Conservation (phyloP, 2,888 invertebrate species). For the Ophion ellenae region DNA sequence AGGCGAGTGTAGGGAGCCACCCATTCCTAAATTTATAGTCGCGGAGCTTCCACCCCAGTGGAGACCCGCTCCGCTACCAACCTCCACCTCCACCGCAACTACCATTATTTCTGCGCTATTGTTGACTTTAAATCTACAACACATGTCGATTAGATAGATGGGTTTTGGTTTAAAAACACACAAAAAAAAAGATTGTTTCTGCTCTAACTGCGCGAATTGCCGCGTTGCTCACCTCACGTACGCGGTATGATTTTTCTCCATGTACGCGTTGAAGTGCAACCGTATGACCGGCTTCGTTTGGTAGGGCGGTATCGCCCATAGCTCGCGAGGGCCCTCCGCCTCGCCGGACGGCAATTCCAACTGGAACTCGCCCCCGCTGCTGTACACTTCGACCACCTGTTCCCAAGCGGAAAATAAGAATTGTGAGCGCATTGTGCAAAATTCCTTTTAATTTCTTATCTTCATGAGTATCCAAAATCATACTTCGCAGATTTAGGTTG, state of each 20-base stretch:
- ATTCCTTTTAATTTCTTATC: too few relatives aligned
- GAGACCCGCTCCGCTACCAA: constrained; percentile 88
- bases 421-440: too few relatives aligned
- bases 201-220: neutral
- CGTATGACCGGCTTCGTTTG: constrained; percentile 94
- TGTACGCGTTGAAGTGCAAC: constrained; percentile 91
- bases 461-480: too few relatives aligned
- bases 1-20: constrained; percentile 89
- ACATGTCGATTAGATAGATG: neutral
- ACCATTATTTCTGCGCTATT: constrained; percentile 89
- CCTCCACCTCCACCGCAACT: constrained; percentile 94
- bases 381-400: constrained; percentile 92
- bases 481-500: too few relatives aligned
- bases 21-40: constrained; percentile 92
- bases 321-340: constrained; percentile 90
- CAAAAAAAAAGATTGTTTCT: neutral
- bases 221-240: constrained; percentile 88
- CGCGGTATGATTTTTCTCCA: constrained; percentile 93
- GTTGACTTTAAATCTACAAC: constrained; percentile 88
- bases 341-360: constrained; percentile 93
- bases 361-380: constrained; percentile 95
- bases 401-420: neutral
- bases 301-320: constrained; percentile 97
- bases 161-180: neutral
- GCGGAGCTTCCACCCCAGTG: constrained; percentile 90